Percentiles rank a stretch among this genome's conserved stretches.
Evolutionary conservation across 1,140 invertebrate genomes (phyloP).

Genomic region (Conus ventricosus): DNA sequence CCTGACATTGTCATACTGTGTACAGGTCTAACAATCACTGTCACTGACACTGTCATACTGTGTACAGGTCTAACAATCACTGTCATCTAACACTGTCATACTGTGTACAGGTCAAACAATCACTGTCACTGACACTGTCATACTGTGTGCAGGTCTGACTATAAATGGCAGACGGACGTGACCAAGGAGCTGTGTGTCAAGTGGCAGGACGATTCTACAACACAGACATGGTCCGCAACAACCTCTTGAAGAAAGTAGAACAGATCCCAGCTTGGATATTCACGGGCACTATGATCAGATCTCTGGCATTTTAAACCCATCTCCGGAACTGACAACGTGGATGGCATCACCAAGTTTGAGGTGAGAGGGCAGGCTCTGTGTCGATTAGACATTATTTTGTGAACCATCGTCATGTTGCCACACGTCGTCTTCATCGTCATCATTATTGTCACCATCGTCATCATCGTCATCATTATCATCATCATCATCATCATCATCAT

Average conservation of each 20-base stretch:
- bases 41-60: too few species aligned
- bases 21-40: too few species aligned
- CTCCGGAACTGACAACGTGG: conserved; percentile 51
- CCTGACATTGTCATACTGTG: too few species aligned
- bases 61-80: too few species aligned
- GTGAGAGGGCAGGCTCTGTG: background rate
- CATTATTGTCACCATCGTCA: background rate
- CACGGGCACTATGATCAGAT: conserved; percentile 49
- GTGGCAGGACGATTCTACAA: conserved; percentile 50
- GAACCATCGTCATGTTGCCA: background rate
- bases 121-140: too few species aligned
- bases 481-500: background rate
- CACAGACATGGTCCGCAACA: conserved; percentile 21
- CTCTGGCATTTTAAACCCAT: conserved; percentile 45
- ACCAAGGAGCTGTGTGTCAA: conserved; percentile 37
- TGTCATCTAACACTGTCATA: too few species aligned
- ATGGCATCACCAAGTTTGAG: conserved; percentile 46
- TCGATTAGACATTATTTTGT: too few species aligned
- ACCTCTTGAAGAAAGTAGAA: too few species aligned
- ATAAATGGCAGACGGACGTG: conserved; percentile 46
- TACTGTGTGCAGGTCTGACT: background rate
- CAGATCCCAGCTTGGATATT: conserved; percentile 15
- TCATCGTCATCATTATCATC: background rate
- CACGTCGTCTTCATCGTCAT: background rate
- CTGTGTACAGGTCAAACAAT: too few species aligned